Evolutionary conservation across 2,113 vertebrate species (phyloP).

Genomic region (Carassius gibelio): DNA sequence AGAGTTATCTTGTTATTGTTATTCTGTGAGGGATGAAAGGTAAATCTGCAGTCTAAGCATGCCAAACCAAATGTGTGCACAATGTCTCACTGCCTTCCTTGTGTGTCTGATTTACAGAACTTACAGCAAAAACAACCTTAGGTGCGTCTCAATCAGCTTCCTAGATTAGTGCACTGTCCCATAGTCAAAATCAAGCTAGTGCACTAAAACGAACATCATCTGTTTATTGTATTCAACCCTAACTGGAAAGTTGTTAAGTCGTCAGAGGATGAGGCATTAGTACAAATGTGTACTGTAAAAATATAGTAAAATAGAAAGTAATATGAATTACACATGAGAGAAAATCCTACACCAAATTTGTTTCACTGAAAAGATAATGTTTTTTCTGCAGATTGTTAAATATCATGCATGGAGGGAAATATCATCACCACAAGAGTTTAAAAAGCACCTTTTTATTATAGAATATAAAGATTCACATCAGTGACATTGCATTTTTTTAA

Average conservation of each 20-base stretch:
- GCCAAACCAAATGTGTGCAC: slow-evolving; percentile 38
- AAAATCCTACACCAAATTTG: no score
- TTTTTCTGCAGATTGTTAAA: no score
- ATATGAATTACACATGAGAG: no score
- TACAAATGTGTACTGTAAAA: neutral
- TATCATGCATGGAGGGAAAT: no score
- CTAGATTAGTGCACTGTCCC: neutral
- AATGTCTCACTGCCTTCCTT: slow-evolving; percentile 1
- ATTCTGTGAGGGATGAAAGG: slow-evolving; percentile 49
- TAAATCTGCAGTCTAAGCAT: slow-evolving; percentile 23
- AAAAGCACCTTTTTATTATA: no score
- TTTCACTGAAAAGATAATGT: no score
- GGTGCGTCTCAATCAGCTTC: neutral
- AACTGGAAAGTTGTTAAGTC: neutral
- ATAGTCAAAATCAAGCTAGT: neutral
- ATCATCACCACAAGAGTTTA: no score
- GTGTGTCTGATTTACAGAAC: neutral
- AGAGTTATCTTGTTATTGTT: slow-evolving; percentile 52
- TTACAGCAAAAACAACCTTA: neutral
- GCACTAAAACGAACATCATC: neutral
- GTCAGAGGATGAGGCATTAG: neutral
- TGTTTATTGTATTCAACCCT: neutral
- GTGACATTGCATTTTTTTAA: no score
- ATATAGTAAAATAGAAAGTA: no score
- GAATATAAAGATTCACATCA: no score